Conservation (phyloP, 2,113 vertebrate genomes). For the Donacobius atricapilla region DNA sequence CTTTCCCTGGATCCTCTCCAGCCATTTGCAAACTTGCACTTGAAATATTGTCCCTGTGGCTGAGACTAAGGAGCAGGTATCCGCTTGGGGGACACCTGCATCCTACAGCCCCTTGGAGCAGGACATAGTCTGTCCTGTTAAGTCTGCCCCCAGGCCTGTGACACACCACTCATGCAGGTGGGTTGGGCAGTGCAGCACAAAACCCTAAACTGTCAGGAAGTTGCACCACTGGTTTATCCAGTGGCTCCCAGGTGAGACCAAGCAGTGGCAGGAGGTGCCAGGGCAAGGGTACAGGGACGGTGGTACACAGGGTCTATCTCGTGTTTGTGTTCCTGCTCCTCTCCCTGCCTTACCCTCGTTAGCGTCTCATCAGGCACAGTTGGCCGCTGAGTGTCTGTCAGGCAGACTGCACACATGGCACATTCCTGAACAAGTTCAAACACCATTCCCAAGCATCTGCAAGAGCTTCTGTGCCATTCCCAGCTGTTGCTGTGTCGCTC, state of each 20-base stretch:
- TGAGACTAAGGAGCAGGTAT: background rate
- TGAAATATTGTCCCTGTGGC: background rate
- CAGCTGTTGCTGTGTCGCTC: accelerated
- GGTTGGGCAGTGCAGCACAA: background rate
- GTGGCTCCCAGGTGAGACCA: background rate
- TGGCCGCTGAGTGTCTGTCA: background rate
- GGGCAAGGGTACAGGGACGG: accelerated
- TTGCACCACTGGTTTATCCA: accelerated
- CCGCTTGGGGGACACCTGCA: background rate
- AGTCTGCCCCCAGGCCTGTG: background rate
- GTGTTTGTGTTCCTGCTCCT: background rate
- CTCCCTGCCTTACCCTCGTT: background rate
- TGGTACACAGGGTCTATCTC: accelerated
- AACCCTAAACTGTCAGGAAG: background rate
- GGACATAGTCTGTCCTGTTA: accelerated
- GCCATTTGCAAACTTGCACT: background rate
- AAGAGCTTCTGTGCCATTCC: background rate
- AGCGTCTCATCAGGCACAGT: background rate
- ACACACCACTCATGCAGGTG: background rate
- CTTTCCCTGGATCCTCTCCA: background rate
- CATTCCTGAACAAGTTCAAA: background rate
- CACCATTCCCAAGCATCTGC: background rate
- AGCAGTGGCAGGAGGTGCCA: background rate
- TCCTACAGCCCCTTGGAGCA: background rate
- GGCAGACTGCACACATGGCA: background rate